A percentile compares a stretch with the other conserved stretches of the same genome.
These are phyloP conservation scores for Burhinus bistriatus DNA, from an alignment of 2,113 vertebrate species.

Conservation along the genomic window DNA sequence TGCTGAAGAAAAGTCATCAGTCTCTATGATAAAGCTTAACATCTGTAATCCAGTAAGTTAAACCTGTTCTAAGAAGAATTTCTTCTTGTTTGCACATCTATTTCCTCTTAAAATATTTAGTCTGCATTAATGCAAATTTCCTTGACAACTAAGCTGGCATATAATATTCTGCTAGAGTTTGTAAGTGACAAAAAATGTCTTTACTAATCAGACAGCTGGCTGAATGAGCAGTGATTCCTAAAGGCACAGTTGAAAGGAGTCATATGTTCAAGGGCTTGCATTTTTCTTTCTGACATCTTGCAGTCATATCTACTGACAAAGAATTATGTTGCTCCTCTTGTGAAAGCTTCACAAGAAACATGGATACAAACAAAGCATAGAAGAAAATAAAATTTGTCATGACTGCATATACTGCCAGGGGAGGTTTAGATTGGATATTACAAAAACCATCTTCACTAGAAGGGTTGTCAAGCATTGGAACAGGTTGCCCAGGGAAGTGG, in stretches of 20 bases:
- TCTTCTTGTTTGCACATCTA: slow-evolving; percentile 8
- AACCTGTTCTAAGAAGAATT: neutral
- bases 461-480: too few species aligned
- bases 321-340: neutral
- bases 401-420: neutral
- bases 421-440: too few species aligned
- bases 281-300: slow-evolving; percentile 25
- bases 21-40: neutral
- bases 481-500: too few species aligned
- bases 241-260: slow-evolving; percentile 5
- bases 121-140: slow-evolving; percentile 30
- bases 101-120: slow-evolving; percentile 25
- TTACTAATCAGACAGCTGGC: slow-evolving; percentile 7
- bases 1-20: neutral
- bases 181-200: slow-evolving; percentile 21
- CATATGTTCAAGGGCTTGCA: neutral
- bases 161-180: slow-evolving; percentile 1
- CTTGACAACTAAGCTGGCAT: neutral
- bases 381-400: neutral
- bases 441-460: too few species aligned
- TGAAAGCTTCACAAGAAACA: neutral
- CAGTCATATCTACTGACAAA: neutral
- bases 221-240: neutral
- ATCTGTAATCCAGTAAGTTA: neutral
- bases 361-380: neutral